A percentile compares a stretch with the other conserved stretches of the same genome.
These are phyloP conservation scores for Peromyscus leucopus DNA, from an alignment of 2,113 vertebrate genomes.

Conservation along the genomic window DNA sequence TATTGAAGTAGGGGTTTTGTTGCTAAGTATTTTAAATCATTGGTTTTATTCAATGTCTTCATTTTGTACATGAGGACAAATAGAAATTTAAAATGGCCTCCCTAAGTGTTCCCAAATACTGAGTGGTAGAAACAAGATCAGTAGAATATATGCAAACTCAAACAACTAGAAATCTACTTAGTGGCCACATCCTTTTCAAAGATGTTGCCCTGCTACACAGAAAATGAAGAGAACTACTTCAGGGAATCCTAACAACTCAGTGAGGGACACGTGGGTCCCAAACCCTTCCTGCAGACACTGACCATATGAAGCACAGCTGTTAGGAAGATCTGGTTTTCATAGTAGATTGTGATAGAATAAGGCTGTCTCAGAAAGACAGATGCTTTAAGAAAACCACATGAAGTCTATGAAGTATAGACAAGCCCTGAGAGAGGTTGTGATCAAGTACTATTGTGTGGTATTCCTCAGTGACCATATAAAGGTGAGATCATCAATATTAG, in stretches of 20 bases:
- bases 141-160: constrained; percentile 19
- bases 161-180: constrained; percentile 41
- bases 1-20: constrained; percentile 55
- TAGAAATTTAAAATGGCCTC: constrained; percentile 62
- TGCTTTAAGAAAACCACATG: neutral
- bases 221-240: constrained; percentile 44
- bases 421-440: neutral
- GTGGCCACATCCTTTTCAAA: constrained; percentile 30
- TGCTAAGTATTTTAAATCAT: constrained; percentile 65
- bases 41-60: constrained; percentile 41
- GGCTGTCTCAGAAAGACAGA: neutral
- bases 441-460: neutral
- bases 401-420: constrained; percentile 25
- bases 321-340: constrained; percentile 30
- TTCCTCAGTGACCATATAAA: neutral
- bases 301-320: neutral
- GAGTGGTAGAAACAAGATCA: constrained; percentile 38
- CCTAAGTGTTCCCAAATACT: constrained; percentile 24
- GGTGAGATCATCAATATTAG: neutral
- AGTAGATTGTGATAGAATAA: constrained; percentile 43
- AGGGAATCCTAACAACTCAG: constrained; percentile 6
- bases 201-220: neutral
- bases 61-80: constrained; percentile 52
- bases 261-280: constrained; percentile 27
- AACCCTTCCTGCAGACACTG: constrained; percentile 48